Base-by-base conservation (phyloP, 2,797 vertebrate genomes). In the Dallia pectoralis region DNA sequence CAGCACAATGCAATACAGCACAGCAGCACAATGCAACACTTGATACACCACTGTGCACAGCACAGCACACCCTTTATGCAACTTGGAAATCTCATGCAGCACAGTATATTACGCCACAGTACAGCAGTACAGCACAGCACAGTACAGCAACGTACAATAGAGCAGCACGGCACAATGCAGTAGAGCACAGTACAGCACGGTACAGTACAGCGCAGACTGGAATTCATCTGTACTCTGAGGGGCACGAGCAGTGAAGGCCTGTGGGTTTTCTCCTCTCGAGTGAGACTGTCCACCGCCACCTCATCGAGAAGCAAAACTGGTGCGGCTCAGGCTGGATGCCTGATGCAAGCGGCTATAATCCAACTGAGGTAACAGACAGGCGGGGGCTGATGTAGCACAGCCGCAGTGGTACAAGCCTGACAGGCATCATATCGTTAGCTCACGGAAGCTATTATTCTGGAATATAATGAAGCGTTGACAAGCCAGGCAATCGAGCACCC, bases 271-370 rank as follows among this genome's bases (percentile, higher is more conserved):
- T 92, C 44, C 22, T 63, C 48, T 56, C 53, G 11, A 47, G n/a
- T 75, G 79, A 73, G 73, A 48, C 84, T 81, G 75, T 82, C 81
- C 74, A 81, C 56, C 67, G 63, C 65, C 80, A 72, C 71, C 65
- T 78, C 33, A 71, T 48, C 18, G 44, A 66, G 66, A 49, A 47
- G 32, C 25, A 14, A 12, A 9, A 51, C 40, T 22, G 8, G 64
- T 9, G 18, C 19, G 51, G 25, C 51, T 16, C 19, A 4, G 49
- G 22, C 4, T 67, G 47, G 25, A 6, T 68, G 44, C 40, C 40
- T 47, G 4, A 25, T 44, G 3, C 40, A 22, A 47, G 40, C 16
- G 29, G 27, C 61, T 29, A 63, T 15, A 15, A 15, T 40, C n/a
- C 61, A 2, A 63, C 27, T 30, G 16, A 6, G 5, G 14, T 16